Conservation (phyloP, 2,888 invertebrate species). For the Criorhina ranunculi region DNA sequence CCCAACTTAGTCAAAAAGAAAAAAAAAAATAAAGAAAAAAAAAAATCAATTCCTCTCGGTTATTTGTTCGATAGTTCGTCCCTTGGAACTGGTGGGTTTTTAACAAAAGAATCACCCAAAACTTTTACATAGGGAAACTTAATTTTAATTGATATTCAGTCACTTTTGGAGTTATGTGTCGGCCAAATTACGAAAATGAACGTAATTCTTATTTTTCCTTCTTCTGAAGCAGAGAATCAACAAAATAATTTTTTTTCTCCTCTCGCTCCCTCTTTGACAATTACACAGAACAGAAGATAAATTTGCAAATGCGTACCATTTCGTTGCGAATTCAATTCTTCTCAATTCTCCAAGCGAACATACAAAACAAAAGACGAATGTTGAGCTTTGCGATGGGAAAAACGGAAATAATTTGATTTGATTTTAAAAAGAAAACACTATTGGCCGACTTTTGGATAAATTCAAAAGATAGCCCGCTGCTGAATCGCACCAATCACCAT, state of each 20-base stretch:
- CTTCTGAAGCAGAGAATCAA: slow-evolving; percentile 34
- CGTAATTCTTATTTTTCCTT: slow-evolving; percentile 33
- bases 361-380: slow-evolving; percentile 68
- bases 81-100: slow-evolving; percentile 26
- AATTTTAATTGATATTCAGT: neutral
- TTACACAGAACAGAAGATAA: slow-evolving; percentile 67
- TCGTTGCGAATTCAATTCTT: slow-evolving; percentile 71
- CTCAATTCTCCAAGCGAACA: slow-evolving; percentile 65
- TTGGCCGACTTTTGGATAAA: slow-evolving; percentile 68
- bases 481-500: slow-evolving; percentile 68
- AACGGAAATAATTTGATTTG: slow-evolving; percentile 53
- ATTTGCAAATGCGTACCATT: slow-evolving; percentile 76
- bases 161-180: neutral
- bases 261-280: slow-evolving; percentile 47
- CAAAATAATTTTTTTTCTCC: slow-evolving; percentile 52
- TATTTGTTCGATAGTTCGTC: slow-evolving; percentile 70
- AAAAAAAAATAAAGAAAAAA: slow-evolving; percentile 26
- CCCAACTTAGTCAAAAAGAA: slow-evolving; percentile 17
- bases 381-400: slow-evolving; percentile 53
- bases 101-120: slow-evolving; percentile 50
- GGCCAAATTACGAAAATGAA: slow-evolving; percentile 10
- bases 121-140: neutral
- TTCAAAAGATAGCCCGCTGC: slow-evolving; percentile 72
- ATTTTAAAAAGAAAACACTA: slow-evolving; percentile 57
- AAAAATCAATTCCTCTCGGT: slow-evolving; percentile 70